Evolutionary conservation across 1,140 invertebrate genomes (phyloP), one percentile per base, ranked within the genome.

Genomic region (Drosophila rhopaloa): DNA sequence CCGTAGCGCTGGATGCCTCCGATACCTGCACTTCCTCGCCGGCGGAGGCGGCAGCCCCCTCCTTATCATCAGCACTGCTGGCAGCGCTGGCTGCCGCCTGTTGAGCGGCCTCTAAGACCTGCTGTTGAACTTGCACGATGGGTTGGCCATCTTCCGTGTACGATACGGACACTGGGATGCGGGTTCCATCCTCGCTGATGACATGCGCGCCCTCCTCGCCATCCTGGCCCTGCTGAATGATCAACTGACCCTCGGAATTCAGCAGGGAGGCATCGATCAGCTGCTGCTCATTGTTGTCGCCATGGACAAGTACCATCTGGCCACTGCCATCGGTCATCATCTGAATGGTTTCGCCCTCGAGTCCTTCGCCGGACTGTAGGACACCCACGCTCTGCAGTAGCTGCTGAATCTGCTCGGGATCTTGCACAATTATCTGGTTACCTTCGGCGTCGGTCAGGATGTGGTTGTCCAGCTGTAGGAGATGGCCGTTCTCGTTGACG

Each of bases 301-400:
- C 81, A 61, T 92, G 92, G 1, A 92, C 92, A n/a, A 92, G 81
- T 19, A 92, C 92, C 92, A 92, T 92, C 55, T 92, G 92, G 35
- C 91, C 91, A 65, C 80, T 92, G 54, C 78, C 83, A 41, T 91
- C 92, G 47, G 85, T 91, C 83, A 92, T 92, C 92, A 92, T 92
- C 78, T 92, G 92, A 0, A 92, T 61, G 7, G 92, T 92, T 57
- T 92, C 91, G 32, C 91, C 91, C 50, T 92, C 92, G 4, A 92
- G 58, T 7, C 91, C 90, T 14, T 92, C 91, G 11, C 91, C 90
- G 10, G 91, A 91, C 29, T 92, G 92, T 29, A 92, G 40, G 7
- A 93, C 91, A 3, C 92, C 91, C 3, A 92, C 92, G 57, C 91
- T 92, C 55, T 93, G 92, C 19, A 93, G 58, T 13, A 92, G 58